Base-by-base conservation (phyloP, 1,140 invertebrate species). In the Drosophila bipectinata region DNA sequence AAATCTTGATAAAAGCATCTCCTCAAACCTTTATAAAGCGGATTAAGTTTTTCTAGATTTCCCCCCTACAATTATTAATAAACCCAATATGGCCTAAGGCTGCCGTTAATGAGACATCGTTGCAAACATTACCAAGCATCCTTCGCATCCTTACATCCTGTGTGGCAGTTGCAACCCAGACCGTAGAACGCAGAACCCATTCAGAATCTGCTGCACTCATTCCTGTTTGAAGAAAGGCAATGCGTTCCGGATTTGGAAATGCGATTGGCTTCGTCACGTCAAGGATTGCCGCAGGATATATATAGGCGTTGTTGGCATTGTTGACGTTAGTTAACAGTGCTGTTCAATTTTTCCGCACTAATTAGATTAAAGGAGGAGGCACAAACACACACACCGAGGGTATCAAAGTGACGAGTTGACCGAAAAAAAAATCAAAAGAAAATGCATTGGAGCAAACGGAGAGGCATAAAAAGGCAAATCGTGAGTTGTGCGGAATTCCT, bases 341-440 rank as follows among this genome's bases (percentile, higher is more conserved):
- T 78, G 78, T 78, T 85, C 81, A 80, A 74, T 87, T 79, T 87
- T 82, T 88, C 66, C 71, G 82, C 82, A 82, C 82, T 85, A 85
- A 85, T 85, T 85, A 87, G 82, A 85, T 85, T 87, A 88, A 82
- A 68, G 78, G 44, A 68, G 78, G 47, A 82, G 82, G 78, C 82
- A 54, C 32, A 54, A 57, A 64, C 74, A 61, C 59, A 72, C 34
- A 62, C 53, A 61, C 55, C 49, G 55, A 61, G 66, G 63, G 62
- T 64, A 67, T 69, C 41, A n/a, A 44, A 68, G 45, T 53, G 47
- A 59, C 18, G 54, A 62, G 74, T 57, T 47, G 9, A 32, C 44
- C 48, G 53, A 76, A 63, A 67, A 63, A 67, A 18, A 14, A 51
- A 62, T 10, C 30, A 14, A 66, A 66, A 34, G 21, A 24, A 63